Evolutionary conservation across 2,113 vertebrate species (phyloP).

Genomic region (Dipodomys stephensi): DNA sequence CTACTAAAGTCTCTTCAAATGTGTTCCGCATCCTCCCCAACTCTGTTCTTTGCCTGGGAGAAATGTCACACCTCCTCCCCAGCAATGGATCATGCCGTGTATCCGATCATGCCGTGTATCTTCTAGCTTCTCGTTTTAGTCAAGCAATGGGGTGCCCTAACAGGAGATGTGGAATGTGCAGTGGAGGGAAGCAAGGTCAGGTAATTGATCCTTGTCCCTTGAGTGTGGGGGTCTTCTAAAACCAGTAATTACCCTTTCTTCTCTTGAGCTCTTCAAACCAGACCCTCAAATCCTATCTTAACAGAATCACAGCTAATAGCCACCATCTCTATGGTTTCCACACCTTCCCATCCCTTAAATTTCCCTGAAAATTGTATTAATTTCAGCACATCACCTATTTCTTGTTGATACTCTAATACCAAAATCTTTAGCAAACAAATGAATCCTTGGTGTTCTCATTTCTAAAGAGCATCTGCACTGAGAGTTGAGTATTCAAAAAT

Average conservation of each 20-base stretch:
- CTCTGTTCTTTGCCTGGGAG: not conserved
- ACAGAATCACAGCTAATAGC: not conserved
- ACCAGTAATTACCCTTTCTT: not conserved
- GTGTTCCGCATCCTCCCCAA: not conserved
- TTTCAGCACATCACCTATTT: not conserved
- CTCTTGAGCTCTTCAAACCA: not conserved
- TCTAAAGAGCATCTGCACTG: not conserved
- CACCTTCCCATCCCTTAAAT: not conserved
- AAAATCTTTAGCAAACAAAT: slow-evolving; percentile 3
- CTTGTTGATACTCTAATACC: not conserved
- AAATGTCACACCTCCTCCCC: too few relatives aligned
- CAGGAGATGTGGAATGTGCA: not conserved
- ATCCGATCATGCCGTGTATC: not conserved
- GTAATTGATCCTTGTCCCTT: not conserved
- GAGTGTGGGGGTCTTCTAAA: not conserved
- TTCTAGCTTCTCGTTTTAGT: not conserved
- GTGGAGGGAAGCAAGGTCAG: not conserved
- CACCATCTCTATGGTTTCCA: not conserved
- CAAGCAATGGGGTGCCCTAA: too few relatives aligned
- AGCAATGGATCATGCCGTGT: not conserved
- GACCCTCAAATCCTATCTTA: not conserved
- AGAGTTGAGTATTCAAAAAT: not conserved
- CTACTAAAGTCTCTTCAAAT: not conserved
- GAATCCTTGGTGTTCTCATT: not conserved
- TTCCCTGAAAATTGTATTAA: not conserved